These are phyloP conservation scores for Helostoma temminkii DNA, from an alignment of 2,797 vertebrate genomes.

Conservation along the genomic window DNA sequence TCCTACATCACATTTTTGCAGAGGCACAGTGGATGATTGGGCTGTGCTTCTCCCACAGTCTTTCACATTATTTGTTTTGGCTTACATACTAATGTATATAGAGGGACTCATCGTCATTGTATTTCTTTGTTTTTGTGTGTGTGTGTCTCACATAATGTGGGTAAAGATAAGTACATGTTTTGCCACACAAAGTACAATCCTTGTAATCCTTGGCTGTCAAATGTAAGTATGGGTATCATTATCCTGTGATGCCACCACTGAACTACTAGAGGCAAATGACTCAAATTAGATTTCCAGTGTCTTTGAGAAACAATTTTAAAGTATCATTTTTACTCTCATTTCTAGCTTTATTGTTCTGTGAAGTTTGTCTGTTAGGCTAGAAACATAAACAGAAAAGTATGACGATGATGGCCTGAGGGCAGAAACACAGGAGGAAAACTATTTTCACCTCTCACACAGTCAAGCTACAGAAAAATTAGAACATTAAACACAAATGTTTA, in stretches of 20 bases:
- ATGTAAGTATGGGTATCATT: slow-evolving; percentile 12
- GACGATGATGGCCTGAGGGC: slow-evolving; percentile 39
- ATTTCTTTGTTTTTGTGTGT: slow-evolving; percentile 8
- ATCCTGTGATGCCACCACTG: slow-evolving; percentile 9
- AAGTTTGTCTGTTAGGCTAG: slow-evolving; percentile 8
- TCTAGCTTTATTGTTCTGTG: no score
- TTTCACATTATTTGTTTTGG: slow-evolving; percentile 47
- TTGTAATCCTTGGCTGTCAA: slow-evolving; percentile 28
- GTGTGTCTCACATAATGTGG: neutral
- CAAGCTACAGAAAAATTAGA: slow-evolving; percentile 13
- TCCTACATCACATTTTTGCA: slow-evolving; percentile 44
- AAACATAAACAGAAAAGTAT: slow-evolving; percentile 9
- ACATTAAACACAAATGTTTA: no score
- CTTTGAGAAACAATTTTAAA: neutral
- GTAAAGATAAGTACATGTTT: slow-evolving; percentile 21
- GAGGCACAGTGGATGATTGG: slow-evolving; percentile 35
- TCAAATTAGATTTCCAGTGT: slow-evolving; percentile 11
- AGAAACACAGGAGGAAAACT: slow-evolving; percentile 36
- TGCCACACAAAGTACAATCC: neutral
- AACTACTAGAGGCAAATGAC: slow-evolving; percentile 17
- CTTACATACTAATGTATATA: slow-evolving; percentile 27
- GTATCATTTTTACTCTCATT: no score
- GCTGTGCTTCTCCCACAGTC: slow-evolving; percentile 54
- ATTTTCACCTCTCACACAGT: slow-evolving; percentile 33
- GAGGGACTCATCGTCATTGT: slow-evolving; percentile 23